A percentile compares a stretch with the other conserved stretches of the same genome.
Evolutionary conservation across 2,113 vertebrate genomes (phyloP).

Genomic region (Orthonyx spaldingii): DNA sequence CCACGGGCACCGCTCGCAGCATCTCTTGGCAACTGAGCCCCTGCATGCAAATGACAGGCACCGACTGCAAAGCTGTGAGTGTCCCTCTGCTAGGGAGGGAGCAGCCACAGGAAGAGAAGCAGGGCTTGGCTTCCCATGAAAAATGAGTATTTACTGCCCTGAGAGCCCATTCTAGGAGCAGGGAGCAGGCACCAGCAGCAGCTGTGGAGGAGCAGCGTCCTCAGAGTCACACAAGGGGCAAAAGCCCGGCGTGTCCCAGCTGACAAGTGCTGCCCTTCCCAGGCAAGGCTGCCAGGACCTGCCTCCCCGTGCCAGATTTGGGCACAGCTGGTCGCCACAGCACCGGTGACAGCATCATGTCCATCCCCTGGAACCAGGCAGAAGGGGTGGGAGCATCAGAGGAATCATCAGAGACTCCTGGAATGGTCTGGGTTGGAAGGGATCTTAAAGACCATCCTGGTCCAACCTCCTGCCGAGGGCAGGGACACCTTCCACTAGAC

Average conservation of each 20-base stretch:
- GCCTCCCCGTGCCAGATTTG: neutral
- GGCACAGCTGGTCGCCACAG: neutral
- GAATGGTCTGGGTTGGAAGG: neutral
- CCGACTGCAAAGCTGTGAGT: neutral
- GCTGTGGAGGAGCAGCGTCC: neutral
- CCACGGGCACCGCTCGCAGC: neutral
- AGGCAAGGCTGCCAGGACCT: neutral
- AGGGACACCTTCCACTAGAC: neutral
- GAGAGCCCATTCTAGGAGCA: fast-evolving
- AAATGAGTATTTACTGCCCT: fast-evolving
- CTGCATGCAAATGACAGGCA: slow-evolving; percentile 37
- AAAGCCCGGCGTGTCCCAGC: fast-evolving
- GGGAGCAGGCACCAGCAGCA: neutral
- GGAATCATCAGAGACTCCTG: neutral
- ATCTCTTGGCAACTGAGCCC: slow-evolving; percentile 60
- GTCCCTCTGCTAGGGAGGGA: slow-evolving; percentile 18
- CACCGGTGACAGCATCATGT: fast-evolving
- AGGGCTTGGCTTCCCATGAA: neutral
- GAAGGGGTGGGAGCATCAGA: fast-evolving
- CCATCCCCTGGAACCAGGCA: neutral
- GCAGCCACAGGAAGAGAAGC: neutral
- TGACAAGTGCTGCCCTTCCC: fast-evolving
- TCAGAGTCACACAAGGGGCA: neutral
- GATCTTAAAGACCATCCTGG: neutral
- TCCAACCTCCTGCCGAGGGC: fast-evolving